Evolutionary conservation across 2,888 invertebrate genomes (phyloP), one percentile per base, ranked within the genome.

Genomic region (Nasonia oneida): DNA sequence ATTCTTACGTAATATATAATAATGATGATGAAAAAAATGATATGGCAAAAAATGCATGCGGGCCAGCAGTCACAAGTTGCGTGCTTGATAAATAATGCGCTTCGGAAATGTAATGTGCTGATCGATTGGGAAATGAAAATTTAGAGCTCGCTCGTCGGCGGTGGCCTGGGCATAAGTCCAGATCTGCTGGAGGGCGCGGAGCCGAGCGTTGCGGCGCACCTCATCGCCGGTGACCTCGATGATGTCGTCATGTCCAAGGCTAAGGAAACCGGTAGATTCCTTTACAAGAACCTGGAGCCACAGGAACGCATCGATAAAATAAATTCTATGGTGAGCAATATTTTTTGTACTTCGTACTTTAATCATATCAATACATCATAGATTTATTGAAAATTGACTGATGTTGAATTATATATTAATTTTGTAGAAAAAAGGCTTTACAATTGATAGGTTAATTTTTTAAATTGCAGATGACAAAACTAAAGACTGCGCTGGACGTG

Each of bases 181-280:
- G 93, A 93, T 85, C 90, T 93, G 73, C 90, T 93, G 90, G 93
- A 93, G 86, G 93, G 93, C 76, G 93, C 92, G 70, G 93, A 93
- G 84, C 92, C 92, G 53, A 93, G 92, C 86, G 91, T 93, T 67
- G 93, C 91, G 50, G 89, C 90, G 64, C 90, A 91, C 64, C 89
- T 93, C 61, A 86, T 93, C 74, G 91, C 93, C 67, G 94, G 95
- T 0, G 94, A 95, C 88, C 94, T 95, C 88, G 96, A 97, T 91
- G 98, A 98, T 91, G 96, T 96, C 88, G 95, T 98, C 89, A 98
- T 99, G 95, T 97, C 97, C 84, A 95, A 97, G 89, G 98, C 99
- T 29, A 97, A 98, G 94, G 97, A 97, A 92, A 96, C 97, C 87
- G 98, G 98, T 74, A 96, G 96, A 91, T 96, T 96, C 90, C 95